Percentiles rank a stretch among this genome's conserved stretches.
phyloP scores from a whole-genome alignment of 1,140 invertebrate species.

The Arion vulgaris region DNA sequence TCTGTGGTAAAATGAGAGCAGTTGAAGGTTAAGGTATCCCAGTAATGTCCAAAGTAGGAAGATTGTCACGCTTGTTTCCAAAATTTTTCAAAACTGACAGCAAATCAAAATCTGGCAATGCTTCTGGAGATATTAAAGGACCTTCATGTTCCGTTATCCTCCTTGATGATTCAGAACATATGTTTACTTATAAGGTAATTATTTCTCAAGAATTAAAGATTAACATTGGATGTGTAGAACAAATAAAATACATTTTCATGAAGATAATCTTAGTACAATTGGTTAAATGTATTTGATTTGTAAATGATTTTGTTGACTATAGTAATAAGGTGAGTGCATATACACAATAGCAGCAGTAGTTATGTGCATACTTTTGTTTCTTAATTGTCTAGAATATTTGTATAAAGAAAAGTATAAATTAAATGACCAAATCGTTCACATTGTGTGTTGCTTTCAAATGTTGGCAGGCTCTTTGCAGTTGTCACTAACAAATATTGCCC shows the following conservation, averaged over 20 bases:
- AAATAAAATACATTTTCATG: too few relatives aligned
- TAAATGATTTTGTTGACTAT: neutral
- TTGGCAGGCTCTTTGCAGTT: too few relatives aligned
- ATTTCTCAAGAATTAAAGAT: neutral
- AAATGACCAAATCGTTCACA: too few relatives aligned
- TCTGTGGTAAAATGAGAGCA: neutral
- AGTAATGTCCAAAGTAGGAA: conserved; percentile 25
- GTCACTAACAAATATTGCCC: too few relatives aligned
- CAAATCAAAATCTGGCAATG: conserved; percentile 43
- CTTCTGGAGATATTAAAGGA: conserved; percentile 39
- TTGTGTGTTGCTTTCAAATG: too few relatives aligned
- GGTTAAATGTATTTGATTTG: neutral
- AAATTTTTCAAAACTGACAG: conserved; percentile 56
- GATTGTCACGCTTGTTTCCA: conserved; percentile 56
- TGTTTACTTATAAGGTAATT: conserved; percentile 57
- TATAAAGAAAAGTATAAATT: too few relatives aligned
- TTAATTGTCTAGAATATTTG: too few relatives aligned
- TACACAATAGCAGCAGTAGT: neutral
- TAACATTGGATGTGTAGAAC: too few relatives aligned
- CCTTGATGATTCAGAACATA: conserved; percentile 60
- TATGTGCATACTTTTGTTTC: neutral
- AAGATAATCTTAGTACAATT: neutral
- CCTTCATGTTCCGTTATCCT: conserved; percentile 52
- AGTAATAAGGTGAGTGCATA: neutral
- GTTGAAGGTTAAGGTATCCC: neutral